These are phyloP conservation scores for Albula goreensis DNA, from an alignment of 2,113 vertebrate species.

Conservation along the genomic window DNA sequence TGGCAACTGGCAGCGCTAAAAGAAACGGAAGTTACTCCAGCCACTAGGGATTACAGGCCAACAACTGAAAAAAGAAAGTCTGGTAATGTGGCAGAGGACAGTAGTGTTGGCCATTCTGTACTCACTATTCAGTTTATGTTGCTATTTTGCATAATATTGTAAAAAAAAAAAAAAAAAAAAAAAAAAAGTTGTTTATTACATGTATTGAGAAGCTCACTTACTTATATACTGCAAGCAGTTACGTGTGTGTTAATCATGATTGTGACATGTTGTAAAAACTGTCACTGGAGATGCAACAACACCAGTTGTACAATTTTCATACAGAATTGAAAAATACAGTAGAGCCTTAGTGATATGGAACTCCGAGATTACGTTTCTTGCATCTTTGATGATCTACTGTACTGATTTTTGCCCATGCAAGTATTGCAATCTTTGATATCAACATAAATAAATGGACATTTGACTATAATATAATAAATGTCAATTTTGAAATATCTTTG, in stretches of 20 bases:
- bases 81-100: background rate
- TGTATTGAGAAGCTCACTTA: too few species aligned
- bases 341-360: background rate
- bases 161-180: too few species aligned
- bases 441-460: too few species aligned
- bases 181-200: too few species aligned
- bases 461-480: too few species aligned
- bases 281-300: background rate
- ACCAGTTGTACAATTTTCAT: background rate
- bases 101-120: background rate
- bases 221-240: background rate
- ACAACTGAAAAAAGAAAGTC: background rate
- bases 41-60: background rate
- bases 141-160: too few species aligned
- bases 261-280: background rate
- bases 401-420: too few species aligned
- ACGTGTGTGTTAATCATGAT: background rate
- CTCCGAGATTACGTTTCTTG: background rate
- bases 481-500: too few species aligned
- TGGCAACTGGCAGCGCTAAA: constrained; percentile 5
- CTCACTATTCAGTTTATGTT: background rate
- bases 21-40: background rate
- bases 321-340: background rate
- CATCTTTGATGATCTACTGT: too few species aligned
- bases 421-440: too few species aligned